Conservation (phyloP, 2,797 vertebrate species). For the Crocodylus rhombifer region DNA sequence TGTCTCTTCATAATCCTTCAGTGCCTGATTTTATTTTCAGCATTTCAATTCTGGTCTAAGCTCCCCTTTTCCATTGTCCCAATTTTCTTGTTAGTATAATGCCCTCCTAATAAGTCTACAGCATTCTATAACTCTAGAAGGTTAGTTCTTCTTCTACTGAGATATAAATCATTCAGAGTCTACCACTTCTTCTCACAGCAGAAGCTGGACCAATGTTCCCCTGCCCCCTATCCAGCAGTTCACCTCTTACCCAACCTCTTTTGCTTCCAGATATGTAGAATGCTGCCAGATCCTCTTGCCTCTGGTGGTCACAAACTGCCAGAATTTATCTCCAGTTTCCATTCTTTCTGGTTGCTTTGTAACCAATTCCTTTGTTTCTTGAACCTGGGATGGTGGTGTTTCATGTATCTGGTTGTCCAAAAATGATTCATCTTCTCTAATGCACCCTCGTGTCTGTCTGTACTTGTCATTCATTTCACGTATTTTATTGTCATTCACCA, state of each 20-base stretch:
- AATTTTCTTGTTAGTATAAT: neutral
- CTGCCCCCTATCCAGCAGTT: neutral
- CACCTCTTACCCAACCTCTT: neutral
- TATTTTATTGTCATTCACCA: neutral
- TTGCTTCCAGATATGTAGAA: neutral
- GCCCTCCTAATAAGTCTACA: neutral
- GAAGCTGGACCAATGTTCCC: neutral
- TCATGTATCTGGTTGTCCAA: neutral
- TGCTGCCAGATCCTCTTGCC: neutral
- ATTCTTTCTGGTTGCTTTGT: neutral
- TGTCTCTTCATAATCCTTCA: neutral
- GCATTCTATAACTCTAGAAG: neutral
- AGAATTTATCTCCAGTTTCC: neutral
- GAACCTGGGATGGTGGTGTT: neutral
- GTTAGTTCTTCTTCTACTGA: neutral
- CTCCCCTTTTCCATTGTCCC: neutral
- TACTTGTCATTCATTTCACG: neutral
- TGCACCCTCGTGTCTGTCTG: neutral
- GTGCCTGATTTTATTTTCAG: neutral
- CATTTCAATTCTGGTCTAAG: neutral
- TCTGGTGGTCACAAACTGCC: neutral
- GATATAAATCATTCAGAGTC: neutral
- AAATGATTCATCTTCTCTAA: neutral
- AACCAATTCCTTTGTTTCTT: neutral
- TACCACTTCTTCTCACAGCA: neutral